Base-by-base conservation (phyloP, 2,888 invertebrate genomes). In the Druceiella hillmani region DNA sequence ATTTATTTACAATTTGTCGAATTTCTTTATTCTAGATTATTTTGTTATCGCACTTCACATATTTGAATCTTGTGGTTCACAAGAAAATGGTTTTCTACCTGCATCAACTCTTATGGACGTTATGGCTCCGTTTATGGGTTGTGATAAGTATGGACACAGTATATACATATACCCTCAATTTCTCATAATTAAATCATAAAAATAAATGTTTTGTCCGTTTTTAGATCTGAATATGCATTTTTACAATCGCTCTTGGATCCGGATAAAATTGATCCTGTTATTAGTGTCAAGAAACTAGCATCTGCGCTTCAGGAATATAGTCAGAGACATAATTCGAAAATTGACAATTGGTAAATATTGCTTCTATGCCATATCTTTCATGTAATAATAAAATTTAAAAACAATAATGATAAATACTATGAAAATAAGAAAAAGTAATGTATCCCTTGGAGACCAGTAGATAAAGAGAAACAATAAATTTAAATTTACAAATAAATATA, bases 31-130 rank as follows among this genome's bases (percentile, higher is more conserved):
- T 63, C 43, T 60, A 70, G 70, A 66, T 47, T 68, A 63, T 56
- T 58, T 60, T 46, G 58, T 61, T 53, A 67, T 66, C 39, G 70
- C 70, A 38, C 53, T 58, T 29, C 66, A 67, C 49, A 66, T 70
- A 55, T 70, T 70, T 56, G 62, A 66, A 48, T 64, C 56, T 52
- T 70, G 66, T 51, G 66, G 66, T 40, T 61, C 57, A 6, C 60
- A 65, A 29, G 62, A 53, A 46, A 53, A 58, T 24, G 59, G 59
- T 32, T 56, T 58, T 44, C 51, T 69, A 47, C 58, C 58, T 43
- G 66, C 69, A 32, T 60, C 67, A 47, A 53, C 56, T 26, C 55
- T 70, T 40, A 68, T 70, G 66, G 64, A 67, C 41, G 66, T 66
- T 52, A 66, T 67, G 49, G 61, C 64, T 41, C 66, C 68, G 35